Evolutionary conservation across 1,140 invertebrate genomes (phyloP), one percentile per base, ranked within the genome.

Genomic region (Pseudachorutes palmiensis): DNA sequence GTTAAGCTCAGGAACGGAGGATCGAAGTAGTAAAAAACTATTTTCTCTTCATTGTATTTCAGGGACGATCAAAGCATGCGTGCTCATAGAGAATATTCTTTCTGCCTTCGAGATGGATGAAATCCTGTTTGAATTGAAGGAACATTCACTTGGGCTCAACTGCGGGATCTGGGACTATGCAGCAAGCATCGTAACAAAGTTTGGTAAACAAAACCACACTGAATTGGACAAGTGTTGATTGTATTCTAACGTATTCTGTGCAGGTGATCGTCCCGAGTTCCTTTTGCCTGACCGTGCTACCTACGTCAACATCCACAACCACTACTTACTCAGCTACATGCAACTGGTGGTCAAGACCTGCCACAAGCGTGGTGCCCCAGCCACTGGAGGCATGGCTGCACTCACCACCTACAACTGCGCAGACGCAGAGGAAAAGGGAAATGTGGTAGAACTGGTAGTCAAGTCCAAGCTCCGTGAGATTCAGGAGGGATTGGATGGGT

Each of bases 81-180:
- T 89, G 29, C 76, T 89, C 9, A 88, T 88, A 70, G 87, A 89
- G 76, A 88, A 88, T 77, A 83, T 88, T 66, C 73, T 88, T 22
- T 84, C 86, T 0, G 79, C 81, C 5, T 87, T 86, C 80, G 83
- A 87, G 78, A 81, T 87, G 79, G 84, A 88, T 45, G 83, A 86
- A 73, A 88, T 88, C 68, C 79, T 88, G 24, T 87, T 81, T 76
- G 83, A 83, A 45, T 75, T 89, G 24, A 81, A 77, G 69, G 82
- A 87, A 41, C 85, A 88, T 78, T 86, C 85, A 22, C 76, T 87
- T 30, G 87, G 87, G 24, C 78, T 89, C 0, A 89, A 88, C 74
- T 88, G 86, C 79, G 87, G 87, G 2, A 87, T 88, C 69, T 89
- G 87, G 87, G 87, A 88, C 76, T 88, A 89, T 74, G 83, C 84